Base-by-base conservation (phyloP, 2,797 vertebrate genomes). In the Spinibarbus caldwelli region DNA sequence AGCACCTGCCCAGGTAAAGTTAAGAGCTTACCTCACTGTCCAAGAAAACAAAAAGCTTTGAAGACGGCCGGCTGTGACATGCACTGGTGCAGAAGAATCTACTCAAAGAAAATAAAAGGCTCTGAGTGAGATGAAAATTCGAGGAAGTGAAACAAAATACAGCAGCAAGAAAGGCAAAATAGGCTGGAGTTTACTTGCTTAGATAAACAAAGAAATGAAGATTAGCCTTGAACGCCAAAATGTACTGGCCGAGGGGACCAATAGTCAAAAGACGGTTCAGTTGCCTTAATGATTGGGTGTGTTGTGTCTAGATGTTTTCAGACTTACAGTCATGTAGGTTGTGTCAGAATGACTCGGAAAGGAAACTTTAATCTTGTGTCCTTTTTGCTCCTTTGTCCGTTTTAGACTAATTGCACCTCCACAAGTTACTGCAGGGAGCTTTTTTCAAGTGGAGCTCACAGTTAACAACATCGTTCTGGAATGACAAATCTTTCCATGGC, bases 1-100 rank as follows among this genome's bases (percentile, higher is more conserved):
- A 75, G 11, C 88, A 89, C 86, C 82, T 87, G 88, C 72, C 78
- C 84, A 82, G 83, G 83, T 87, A 86, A 41, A 71, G 70, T 57
- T 45, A 38, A 84, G 70, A 49, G 73, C 83, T 84, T 78, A 78
- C 73, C 54, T 72, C 67, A 38, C 66, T 23, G 4, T 76, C 38
- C 83, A 29, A 34, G n/a, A 36, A 45, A 67, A 89, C 86, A 89
- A 89, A 85, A 47, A 45, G 15, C 85, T 89, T 72, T 59, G 26
- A 86, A 64, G 68, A 43, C 15, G 31, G 47, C 78, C 34, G 3
- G 72, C 52, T 6, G 70, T 23, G 62, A 81, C 70, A 59, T 11
- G 78, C 77, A 78, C 43, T 43, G 45, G 68, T 3, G 71, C 67
- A 76, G 79, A 85, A 47, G 17, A 67, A 85, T 47, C 41, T 62